Evolutionary conservation across 2,113 vertebrate genomes (phyloP), one percentile per base, ranked within the genome.

Genomic region (Sinosuthora webbiana): DNA sequence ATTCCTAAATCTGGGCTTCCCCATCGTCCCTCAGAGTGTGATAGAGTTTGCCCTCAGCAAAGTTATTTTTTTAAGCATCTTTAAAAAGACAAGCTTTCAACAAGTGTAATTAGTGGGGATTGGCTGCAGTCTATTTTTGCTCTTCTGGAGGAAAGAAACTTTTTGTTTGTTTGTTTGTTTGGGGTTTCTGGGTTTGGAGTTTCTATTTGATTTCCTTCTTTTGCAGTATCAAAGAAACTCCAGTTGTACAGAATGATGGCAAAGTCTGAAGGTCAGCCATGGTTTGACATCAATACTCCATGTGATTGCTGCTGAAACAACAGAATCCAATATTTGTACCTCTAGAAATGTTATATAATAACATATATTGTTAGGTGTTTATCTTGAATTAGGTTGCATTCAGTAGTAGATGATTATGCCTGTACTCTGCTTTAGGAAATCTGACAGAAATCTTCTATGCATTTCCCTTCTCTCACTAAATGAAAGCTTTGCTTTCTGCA

Each of bases 61-160:
- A 96, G 80, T 42, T 74, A 91, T 71, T 57, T 94, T 96, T 84
- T 87, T 28, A 96, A 92, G 69, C 74, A 87, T 94, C 42, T 95
- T 97, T 88, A 73, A 94, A 97, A 98, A 95, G 69, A 53, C 52
- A 96, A 47, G 50, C 69, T 96, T 96, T 97, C 85, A 91, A 86
- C 65, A 94, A 83, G 87, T 84, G 49, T 93, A 94, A 96, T 97
- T 96, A 96, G 84, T 55, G 75, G 81, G 79, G 77, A 96, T 90
- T 22, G 24, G 60, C 33, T 80, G 69, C 64, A 90, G 63, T 80
- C 93, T 95, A 82, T 85, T 97, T 97, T 97, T 92, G 28, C 62
- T 22, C 39, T 88, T 97, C 88, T 95, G 79, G 41, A 97, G 81
- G 96, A 91, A 95, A 95, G 76, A 80, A 77, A 18, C 2, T 52